Percentiles rank a stretch among this genome's conserved stretches.
Conservation (phyloP, 2,797 vertebrate genomes). For the Odontamblyopus lacepedii region DNA sequence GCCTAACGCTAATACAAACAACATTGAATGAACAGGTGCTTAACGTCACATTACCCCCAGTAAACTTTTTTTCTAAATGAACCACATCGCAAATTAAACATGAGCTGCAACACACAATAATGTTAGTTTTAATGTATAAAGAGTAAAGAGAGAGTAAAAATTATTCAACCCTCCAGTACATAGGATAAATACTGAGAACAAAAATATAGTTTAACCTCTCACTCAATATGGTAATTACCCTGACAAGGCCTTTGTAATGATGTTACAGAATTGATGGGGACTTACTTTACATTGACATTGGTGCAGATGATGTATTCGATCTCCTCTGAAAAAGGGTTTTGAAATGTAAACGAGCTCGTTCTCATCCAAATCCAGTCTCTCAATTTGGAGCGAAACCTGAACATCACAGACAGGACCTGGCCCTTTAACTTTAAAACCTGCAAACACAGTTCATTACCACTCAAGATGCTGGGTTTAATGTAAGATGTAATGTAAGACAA, state of each 20-base stretch:
- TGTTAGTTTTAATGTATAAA: not conserved
- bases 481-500: not conserved
- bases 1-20: too few species aligned
- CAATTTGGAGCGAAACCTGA: slow-evolving; percentile 91
- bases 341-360: slow-evolving; percentile 98
- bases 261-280: slow-evolving; percentile 38
- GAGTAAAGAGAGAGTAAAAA: too few species aligned
- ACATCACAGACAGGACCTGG: slow-evolving; percentile 98
- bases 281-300: slow-evolving; percentile 97
- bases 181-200: too few species aligned
- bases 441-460: slow-evolving; percentile 6
- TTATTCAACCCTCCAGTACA: not conserved
- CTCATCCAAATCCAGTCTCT: slow-evolving; percentile 96
- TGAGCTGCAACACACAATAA: not conserved
- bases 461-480: slow-evolving; percentile 30
- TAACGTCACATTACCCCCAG: not conserved
- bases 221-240: too few species aligned
- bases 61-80: not conserved
- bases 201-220: too few species aligned
- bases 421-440: slow-evolving; percentile 97
- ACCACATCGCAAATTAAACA: not conserved
- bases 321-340: slow-evolving; percentile 98
- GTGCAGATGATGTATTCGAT: slow-evolving; percentile 99
- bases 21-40: too few species aligned
- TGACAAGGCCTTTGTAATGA: not conserved